Evolutionary conservation across 2,888 invertebrate genomes (phyloP), one percentile per base, ranked within the genome.

Genomic region (Acleris cristana): DNA sequence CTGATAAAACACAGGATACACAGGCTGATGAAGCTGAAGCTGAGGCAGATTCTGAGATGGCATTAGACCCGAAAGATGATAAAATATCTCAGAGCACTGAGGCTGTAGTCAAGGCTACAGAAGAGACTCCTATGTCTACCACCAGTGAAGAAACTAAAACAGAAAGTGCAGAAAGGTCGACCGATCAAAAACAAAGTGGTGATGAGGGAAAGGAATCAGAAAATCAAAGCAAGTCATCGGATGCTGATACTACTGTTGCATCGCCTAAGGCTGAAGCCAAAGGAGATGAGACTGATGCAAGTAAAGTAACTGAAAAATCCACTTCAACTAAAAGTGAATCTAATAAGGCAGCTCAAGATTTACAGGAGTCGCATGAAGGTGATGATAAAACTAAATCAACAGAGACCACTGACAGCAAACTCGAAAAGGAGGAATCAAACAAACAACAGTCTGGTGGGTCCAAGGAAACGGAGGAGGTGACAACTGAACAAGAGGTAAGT

Each of bases 401-500:
- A 66, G 86, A 88, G 64, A 76, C 79, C 71, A 83, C 82, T 71
- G 74, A 74, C n/a, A 76, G 70, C 58, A 84, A 87, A 70, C 69
- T 77, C 44, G 82, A 82, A 64, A 78, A 74, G 3, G 72, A 76
- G 44, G 76, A 76, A 26, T 63, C 67, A 21, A 72, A 72, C 64
- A 74, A 66, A 55, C 69, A 66, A 55, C 69, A 76, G 64, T 71
- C 74, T 64, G 74, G 69, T 45, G 72, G 73, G 69, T 72, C 78
- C 26, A 76, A 76, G 74, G 79, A 78, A 64, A 76, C 75, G 64
- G 75, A 78, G 64, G 77, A 78, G 70, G 77, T 71, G 68, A 74
- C 73, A 70, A 71, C 72, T 59, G 71, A 71, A 62, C 74, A 74
- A 71, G 74, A 91, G 91, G 92, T 92, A 92, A 92, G 91, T 91